phyloP scores from a whole-genome alignment of 1,140 invertebrate genomes.

The Drosophila bifasciata region DNA sequence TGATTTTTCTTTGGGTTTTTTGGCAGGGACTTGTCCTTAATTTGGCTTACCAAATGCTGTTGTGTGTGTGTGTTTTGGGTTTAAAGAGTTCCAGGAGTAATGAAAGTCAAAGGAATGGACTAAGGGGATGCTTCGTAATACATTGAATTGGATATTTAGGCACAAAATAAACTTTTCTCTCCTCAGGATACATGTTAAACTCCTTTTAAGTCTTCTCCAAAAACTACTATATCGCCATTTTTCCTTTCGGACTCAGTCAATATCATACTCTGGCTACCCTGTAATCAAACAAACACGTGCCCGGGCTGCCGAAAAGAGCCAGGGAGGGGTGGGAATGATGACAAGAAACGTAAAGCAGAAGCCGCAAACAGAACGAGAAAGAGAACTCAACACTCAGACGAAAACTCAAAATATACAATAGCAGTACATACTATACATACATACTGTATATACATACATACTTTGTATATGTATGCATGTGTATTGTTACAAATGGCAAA shows the following conservation, averaged over 20 bases:
- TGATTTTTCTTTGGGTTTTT: slow-evolving; percentile 13
- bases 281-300: slow-evolving; percentile 31
- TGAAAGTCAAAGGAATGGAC: too few relatives aligned
- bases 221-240: background rate
- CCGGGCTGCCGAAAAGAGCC: background rate
- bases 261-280: slow-evolving; percentile 28
- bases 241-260: slow-evolving; percentile 9
- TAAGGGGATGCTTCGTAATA: background rate
- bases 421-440: background rate
- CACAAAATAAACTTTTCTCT: background rate
- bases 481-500: slow-evolving; percentile 19
- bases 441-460: slow-evolving; percentile 19
- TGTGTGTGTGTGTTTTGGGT: background rate
- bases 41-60: slow-evolving; percentile 36
- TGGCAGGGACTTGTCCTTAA: slow-evolving; percentile 18
- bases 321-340: background rate
- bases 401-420: slow-evolving; percentile 44
- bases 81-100: too few relatives aligned
- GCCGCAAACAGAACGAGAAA: slow-evolving; percentile 37
- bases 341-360: slow-evolving; percentile 30
- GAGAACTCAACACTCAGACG: slow-evolving; percentile 18
- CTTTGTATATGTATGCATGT: slow-evolving; percentile 17
- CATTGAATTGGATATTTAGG: background rate
- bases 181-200: background rate
- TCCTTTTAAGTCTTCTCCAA: too few relatives aligned